Percentiles rank a stretch among this genome's conserved stretches.
Conservation (phyloP, 92 coral and sea anemone species). For the Anthopleura xanthogrammica region DNA sequence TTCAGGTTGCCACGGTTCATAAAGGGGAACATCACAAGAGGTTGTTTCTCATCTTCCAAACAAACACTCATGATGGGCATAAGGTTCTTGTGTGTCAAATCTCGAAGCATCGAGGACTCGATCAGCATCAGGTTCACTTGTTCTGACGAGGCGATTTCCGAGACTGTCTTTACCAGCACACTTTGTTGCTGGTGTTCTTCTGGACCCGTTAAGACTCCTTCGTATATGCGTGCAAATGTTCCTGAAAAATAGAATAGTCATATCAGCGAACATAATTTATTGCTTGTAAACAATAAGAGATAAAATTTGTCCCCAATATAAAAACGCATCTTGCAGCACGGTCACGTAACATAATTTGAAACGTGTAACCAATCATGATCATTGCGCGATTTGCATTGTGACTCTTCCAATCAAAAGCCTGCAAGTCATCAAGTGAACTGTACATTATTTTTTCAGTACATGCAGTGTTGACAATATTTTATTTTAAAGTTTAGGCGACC, state of each 20-base stretch:
- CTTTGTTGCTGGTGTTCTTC: constrained; percentile 78
- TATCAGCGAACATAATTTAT: too few species aligned
- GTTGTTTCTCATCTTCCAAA: constrained; percentile 84
- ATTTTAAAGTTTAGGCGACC: too few species aligned
- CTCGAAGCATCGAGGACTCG: constrained; percentile 89
- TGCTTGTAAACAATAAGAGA: too few species aligned
- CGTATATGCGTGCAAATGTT: constrained; percentile 94
- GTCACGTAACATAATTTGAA: too few species aligned
- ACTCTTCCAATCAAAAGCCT: too few species aligned
- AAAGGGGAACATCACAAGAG: constrained; percentile 83
- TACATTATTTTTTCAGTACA: too few species aligned
- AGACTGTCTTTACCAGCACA: constrained; percentile 91
- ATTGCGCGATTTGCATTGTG: too few species aligned
- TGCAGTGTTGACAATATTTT: too few species aligned
- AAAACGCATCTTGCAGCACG: too few species aligned
- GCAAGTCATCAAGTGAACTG: too few species aligned
- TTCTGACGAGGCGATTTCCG: constrained; percentile 85
- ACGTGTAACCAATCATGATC: too few species aligned
- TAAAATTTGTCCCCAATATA: too few species aligned
- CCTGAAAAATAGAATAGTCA: constrained; percentile 34
- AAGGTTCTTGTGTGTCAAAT: constrained; percentile 91
- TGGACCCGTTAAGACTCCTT: constrained; percentile 93
- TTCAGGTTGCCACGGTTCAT: constrained; percentile 96
- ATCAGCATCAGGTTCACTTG: constrained; percentile 88
- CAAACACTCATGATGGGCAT: constrained; percentile 87